Base-by-base conservation (phyloP, 2,113 vertebrate species). In the Scytalopus superciliaris region DNA sequence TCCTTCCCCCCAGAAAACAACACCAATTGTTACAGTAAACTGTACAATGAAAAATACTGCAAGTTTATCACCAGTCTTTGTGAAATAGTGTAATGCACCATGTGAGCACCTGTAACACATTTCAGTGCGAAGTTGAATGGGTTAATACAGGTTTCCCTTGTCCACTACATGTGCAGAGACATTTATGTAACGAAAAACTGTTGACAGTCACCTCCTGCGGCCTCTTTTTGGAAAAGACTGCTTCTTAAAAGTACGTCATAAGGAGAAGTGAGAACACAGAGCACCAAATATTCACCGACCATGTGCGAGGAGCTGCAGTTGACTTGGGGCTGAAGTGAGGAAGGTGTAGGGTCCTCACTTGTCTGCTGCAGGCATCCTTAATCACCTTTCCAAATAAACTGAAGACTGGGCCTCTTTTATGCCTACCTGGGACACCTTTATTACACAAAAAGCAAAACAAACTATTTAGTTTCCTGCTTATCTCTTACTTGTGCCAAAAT, bases 1-100 rank as follows among this genome's bases (percentile, higher is more conserved):
- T 23, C 0, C 5, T 23, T 42, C 9, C 18, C 18, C 31, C 19
- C 19, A 22, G 28, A 0, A 6, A 75, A 24, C 68, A 52, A 3
- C 45, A 25, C 33, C 16, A 14, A 18, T 64, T 66, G 27, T 68
- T 79, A 25, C 75, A 50, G n/a, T 77, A 68, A 74, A 66, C 7
- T 56, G 3, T 79, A 47, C 21, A 56, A 6, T n/a, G 31, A 25
- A 68, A 55, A 40, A 68, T 64, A 40, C 28, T 35, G 8, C 47
- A 31, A 45, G 21, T 73, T 91, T 69, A 24, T 81, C 42, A 73
- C 28, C 10, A 18, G 0, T 59, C 49, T 3, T 2, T 28, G 25
- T 79, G 82, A 68, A 87, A 72, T 75, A 84, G 25, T 12, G 1
- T 45, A 37, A 42, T 14, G 23, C 27, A 13, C 75, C 3, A 0